These are phyloP conservation scores for Octodonta nipae DNA, from an alignment of 2,888 invertebrate species.

Conservation along the genomic window DNA sequence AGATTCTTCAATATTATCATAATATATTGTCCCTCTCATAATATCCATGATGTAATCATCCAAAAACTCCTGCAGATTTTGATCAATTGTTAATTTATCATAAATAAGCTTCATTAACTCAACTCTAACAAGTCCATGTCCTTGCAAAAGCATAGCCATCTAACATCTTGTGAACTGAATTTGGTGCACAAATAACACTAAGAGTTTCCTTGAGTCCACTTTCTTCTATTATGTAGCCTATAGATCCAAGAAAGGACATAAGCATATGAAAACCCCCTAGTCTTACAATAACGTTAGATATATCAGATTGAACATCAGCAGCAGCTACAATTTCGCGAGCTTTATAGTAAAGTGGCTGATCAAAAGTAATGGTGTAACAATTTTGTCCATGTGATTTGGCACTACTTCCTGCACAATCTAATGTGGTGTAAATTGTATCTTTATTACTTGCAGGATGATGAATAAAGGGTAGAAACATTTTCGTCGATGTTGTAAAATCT, in stretches of 20 bases:
- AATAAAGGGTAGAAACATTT: conserved; percentile 21
- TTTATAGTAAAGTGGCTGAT: conserved; percentile 22
- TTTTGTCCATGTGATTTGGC: conserved; percentile 13
- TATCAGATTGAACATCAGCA: conserved; percentile 1
- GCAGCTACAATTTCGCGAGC: conserved; percentile 11
- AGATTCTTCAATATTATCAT: conserved; percentile 2
- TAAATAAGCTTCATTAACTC: conserved; percentile 3
- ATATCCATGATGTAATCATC: too few relatives aligned
- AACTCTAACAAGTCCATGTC: conserved; percentile 20
- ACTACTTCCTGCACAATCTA: conserved; percentile 17
- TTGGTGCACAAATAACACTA: conserved; percentile 15
- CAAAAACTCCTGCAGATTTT: conserved; percentile 3
- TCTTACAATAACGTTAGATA: conserved; percentile 16
- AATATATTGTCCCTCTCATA: background rate
- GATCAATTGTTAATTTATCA: conserved; percentile 3
- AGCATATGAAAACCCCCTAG: conserved; percentile 30
- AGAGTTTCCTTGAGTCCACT: too few relatives aligned
- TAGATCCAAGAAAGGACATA: conserved; percentile 18
- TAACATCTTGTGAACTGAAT: conserved; percentile 26
- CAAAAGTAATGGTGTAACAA: conserved; percentile 20
- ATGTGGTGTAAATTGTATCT: conserved; percentile 22
- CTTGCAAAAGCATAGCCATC: conserved; percentile 24
- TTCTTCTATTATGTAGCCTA: too few relatives aligned
- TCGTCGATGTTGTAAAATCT: conserved; percentile 15
- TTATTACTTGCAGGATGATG: conserved; percentile 20